Evolutionary conservation across 2,797 vertebrate species (phyloP), one percentile per base, ranked within the genome.

Genomic region (Syncerus caffer): DNA sequence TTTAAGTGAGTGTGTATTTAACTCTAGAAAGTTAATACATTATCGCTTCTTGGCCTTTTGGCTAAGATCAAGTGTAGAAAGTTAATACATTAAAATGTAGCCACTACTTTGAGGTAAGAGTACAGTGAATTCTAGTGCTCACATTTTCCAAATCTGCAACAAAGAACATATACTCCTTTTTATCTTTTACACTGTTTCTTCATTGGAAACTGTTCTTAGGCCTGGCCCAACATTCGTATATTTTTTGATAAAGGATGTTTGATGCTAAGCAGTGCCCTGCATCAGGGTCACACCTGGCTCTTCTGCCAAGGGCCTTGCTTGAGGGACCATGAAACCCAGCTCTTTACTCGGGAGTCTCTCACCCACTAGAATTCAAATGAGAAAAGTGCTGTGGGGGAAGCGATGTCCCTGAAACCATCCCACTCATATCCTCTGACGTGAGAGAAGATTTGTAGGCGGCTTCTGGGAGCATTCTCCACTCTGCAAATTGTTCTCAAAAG

Each of bases 351-450:
- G 4, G 71, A 25, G 0, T 60, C 85, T 51, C 85, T 92, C 21
- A 12, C 29, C 7, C 1, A 1, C 74, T 50, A 91, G 57, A 89
- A 95, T 67, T 82, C 91, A 86, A 95, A 84, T 6, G 4, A 95
- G 92, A 29, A 90, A 78, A 93, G 79, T 42, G 34, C 82, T 57
- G 85, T 29, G 64, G 53, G 71, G 74, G 93, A 27, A 17, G 47
- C 23, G 0, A 51, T 87, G 83, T 96, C 96, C 14, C 82, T 78
- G 85, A 31, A 85, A 17, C 38, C 96, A 83, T 87, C 94, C 96
- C 93, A 97, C 94, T 86, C 89, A 2, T 4, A 95, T 96, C 96
- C 94, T 96, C 53, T 98, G 97, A 98, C n/a, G 93, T 64, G 91
- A 95, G 93, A 80, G 17, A 47, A 97, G 96, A 89, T 82, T 45